phyloP scores from a whole-genome alignment of 1,140 invertebrate species.

The Metaphire vulgaris region DNA sequence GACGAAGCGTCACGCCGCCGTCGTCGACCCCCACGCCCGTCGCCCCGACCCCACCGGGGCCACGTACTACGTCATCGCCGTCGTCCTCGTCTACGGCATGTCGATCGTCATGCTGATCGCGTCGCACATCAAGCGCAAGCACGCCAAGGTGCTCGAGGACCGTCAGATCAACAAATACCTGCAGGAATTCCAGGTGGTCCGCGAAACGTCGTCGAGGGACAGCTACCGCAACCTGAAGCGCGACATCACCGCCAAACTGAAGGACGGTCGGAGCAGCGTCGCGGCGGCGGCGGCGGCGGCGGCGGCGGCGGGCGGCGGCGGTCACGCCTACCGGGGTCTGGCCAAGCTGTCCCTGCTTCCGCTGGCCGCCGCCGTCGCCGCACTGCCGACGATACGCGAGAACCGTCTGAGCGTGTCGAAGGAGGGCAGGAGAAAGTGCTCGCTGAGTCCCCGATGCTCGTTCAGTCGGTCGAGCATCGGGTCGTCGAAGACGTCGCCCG shows the following conservation, averaged over 20 bases:
- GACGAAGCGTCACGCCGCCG: neutral
- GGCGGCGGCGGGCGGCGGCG: no score
- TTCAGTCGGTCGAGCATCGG: neutral
- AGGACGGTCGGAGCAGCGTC: neutral
- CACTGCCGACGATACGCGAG: neutral
- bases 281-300: no score
- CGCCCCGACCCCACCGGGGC: slow-evolving; percentile 34
- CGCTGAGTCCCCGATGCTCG: neutral
- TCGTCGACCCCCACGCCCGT: neutral
- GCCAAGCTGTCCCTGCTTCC: neutral
- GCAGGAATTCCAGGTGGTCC: slow-evolving; percentile 27
- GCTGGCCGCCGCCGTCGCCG: neutral
- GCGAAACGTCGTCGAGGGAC: slow-evolving; percentile 17
- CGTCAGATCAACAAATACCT: slow-evolving; percentile 31
- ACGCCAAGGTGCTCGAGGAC: slow-evolving; percentile 21
- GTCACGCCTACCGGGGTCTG: neutral
- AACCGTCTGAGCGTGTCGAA: neutral
- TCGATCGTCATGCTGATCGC: slow-evolving; percentile 52
- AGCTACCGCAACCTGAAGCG: slow-evolving; percentile 20
- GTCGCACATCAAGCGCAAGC: slow-evolving; percentile 41
- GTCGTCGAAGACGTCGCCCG: neutral
- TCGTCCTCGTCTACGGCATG: slow-evolving; percentile 49
- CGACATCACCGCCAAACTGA: slow-evolving; percentile 19
- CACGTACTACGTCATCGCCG: slow-evolving; percentile 49
- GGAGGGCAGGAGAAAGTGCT: neutral